Percentiles rank a stretch among this genome's conserved stretches.
Conservation (phyloP, 30 jellyfish, hydroid and myxozoan genomes). For the Mastigias papua region DNA sequence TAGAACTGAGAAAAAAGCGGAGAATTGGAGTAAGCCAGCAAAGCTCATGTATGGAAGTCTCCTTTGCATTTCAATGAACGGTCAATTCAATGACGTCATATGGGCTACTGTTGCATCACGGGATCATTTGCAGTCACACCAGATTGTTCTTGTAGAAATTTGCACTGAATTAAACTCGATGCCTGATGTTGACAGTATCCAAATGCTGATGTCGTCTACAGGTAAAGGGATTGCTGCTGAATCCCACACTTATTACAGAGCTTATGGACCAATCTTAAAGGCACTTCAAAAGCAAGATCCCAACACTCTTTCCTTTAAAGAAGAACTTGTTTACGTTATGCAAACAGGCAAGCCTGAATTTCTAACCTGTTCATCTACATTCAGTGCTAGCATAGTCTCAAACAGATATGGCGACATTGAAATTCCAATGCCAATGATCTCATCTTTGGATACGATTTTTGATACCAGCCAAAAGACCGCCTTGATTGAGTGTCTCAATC, state of each 20-base stretch:
- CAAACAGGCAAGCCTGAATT: slow-evolving; percentile 34
- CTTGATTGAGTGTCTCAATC: slow-evolving; percentile 17
- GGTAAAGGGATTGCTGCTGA: slow-evolving; percentile 72
- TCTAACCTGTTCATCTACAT: slow-evolving; percentile 11
- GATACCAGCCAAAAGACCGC: slow-evolving; percentile 75
- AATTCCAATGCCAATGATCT: background rate
- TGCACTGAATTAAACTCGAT: slow-evolving; percentile 41
- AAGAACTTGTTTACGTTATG: slow-evolving; percentile 44
- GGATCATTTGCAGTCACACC: slow-evolving; percentile 42
- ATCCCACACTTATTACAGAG: slow-evolving; percentile 76
- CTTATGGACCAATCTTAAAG: slow-evolving; percentile 70
- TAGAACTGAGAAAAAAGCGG: slow-evolving; percentile 11
- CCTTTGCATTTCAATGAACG: slow-evolving; percentile 57
- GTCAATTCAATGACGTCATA: slow-evolving; percentile 46
- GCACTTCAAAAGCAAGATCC: slow-evolving; percentile 57
- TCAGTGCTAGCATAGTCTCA: background rate
- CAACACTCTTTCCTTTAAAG: slow-evolving; percentile 36
- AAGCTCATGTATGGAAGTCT: slow-evolving; percentile 78
- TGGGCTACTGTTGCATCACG: slow-evolving; percentile 80
- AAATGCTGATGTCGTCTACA: background rate
- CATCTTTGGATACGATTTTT: slow-evolving; percentile 16
- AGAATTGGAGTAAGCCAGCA: slow-evolving; percentile 55
- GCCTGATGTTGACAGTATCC: slow-evolving; percentile 48
- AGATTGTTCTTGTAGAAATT: slow-evolving; percentile 49
- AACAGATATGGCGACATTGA: background rate